These are phyloP conservation scores for Rhegmatorhina hoffmannsi DNA, from an alignment of 2,113 vertebrate genomes.

Conservation along the genomic window DNA sequence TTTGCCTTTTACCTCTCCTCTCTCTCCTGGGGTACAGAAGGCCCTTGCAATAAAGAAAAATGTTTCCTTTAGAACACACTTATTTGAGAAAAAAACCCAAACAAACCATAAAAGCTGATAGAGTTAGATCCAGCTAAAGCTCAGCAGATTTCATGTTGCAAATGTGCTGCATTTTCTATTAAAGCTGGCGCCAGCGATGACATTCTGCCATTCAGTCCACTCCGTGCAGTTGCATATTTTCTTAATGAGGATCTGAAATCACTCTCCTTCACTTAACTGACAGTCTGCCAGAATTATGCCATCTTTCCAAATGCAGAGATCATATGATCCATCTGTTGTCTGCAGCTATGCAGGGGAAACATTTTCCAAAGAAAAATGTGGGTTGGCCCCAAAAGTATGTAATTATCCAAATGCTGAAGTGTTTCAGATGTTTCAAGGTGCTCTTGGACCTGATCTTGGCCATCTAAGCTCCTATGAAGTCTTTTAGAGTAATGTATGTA, in stretches of 20 bases:
- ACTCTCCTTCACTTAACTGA: conserved; percentile 38
- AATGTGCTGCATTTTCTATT: conserved; percentile 26
- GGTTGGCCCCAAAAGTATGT: conserved; percentile 37
- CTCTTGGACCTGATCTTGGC: conserved; percentile 43
- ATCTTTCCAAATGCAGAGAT: conserved; percentile 62
- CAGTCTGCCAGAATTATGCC: conserved; percentile 66
- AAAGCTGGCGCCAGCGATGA: conserved; percentile 46
- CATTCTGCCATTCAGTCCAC: conserved; percentile 45
- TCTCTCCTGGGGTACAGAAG: not conserved
- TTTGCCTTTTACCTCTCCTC: not conserved
- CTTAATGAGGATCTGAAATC: conserved; percentile 66
- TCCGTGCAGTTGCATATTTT: conserved; percentile 34
- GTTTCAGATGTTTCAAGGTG: conserved; percentile 69
- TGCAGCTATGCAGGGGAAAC: conserved; percentile 16
- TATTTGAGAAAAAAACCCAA: not conserved
- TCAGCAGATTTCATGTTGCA: conserved; percentile 49
- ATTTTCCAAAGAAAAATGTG: conserved; percentile 59
- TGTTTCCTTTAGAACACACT: not conserved
- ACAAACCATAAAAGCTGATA: not conserved
- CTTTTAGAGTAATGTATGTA: conserved; percentile 33
- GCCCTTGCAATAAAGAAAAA: not conserved
- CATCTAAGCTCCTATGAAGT: conserved; percentile 15
- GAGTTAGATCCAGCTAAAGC: conserved; percentile 3
- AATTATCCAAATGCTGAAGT: conserved; percentile 63
- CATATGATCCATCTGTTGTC: conserved; percentile 70